These are phyloP conservation scores for Pandemis heparana DNA, from an alignment of 2,888 invertebrate species.

Conservation along the genomic window DNA sequence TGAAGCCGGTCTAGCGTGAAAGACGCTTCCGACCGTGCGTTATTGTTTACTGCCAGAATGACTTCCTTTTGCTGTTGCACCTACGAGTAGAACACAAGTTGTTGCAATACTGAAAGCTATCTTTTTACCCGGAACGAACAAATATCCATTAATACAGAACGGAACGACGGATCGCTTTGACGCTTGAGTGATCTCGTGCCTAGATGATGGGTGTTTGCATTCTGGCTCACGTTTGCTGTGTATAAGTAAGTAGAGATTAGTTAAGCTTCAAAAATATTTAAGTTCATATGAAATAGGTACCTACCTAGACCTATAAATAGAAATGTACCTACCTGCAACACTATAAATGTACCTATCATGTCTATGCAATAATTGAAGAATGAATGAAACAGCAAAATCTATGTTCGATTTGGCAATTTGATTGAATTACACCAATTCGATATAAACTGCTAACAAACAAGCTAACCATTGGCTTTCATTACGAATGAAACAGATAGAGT, in stretches of 20 bases:
- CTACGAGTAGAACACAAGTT: slow-evolving; percentile 59
- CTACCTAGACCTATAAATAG: too few relatives aligned
- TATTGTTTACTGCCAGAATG: slow-evolving; percentile 81
- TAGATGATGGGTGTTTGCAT: slow-evolving; percentile 36
- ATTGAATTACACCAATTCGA: background rate
- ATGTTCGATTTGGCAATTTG: background rate
- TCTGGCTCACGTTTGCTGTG: background rate
- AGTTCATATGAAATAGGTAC: background rate
- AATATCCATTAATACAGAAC: slow-evolving; percentile 58
- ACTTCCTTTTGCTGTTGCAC: slow-evolving; percentile 73
- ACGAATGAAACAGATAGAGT: background rate
- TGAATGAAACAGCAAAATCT: background rate
- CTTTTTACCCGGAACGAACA: slow-evolving; percentile 53
- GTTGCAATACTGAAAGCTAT: slow-evolving; percentile 60
- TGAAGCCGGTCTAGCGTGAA: slow-evolving; percentile 71
- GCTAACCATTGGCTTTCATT: background rate
- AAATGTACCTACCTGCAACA: too few relatives aligned
- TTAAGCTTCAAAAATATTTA: background rate
- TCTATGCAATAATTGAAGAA: background rate
- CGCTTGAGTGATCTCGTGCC: slow-evolving; percentile 48
- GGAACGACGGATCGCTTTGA: slow-evolving; percentile 60
- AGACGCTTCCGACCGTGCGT: slow-evolving; percentile 76
- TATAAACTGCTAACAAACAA: background rate
- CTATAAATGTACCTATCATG: too few relatives aligned
- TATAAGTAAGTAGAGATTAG: background rate